Conservation (phyloP, 2,888 invertebrate genomes). For the Axea sp. region DNA sequence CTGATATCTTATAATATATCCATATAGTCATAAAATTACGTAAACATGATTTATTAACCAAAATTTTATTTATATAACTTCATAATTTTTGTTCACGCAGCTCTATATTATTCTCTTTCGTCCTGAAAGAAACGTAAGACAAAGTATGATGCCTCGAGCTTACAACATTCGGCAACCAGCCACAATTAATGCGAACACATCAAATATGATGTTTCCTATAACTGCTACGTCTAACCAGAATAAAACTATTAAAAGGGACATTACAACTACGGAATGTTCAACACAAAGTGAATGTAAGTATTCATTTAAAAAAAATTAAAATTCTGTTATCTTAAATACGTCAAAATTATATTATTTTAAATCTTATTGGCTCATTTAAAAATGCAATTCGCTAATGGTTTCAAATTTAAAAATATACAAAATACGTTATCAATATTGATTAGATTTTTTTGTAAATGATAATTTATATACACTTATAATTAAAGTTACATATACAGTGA, state of each 20-base stretch:
- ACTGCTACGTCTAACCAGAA: slow-evolving; percentile 85
- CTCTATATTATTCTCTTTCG: slow-evolving; percentile 93
- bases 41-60: too few species aligned
- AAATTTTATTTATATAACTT: too few species aligned
- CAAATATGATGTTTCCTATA: slow-evolving; percentile 85
- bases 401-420: too few species aligned
- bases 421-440: too few species aligned
- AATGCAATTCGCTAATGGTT: too few species aligned
- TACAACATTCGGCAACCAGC: slow-evolving; percentile 83
- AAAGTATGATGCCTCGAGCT: slow-evolving; percentile 90
- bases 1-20: too few species aligned
- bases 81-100: slow-evolving; percentile 80
- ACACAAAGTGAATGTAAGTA: slow-evolving; percentile 77
- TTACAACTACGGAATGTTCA: slow-evolving; percentile 74
- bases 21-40: too few species aligned
- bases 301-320: not conserved
- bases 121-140: slow-evolving; percentile 93
- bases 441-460: too few species aligned
- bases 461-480: too few species aligned
- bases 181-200: slow-evolving; percentile 81
- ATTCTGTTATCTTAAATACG: too few species aligned
- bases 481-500: too few species aligned
- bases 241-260: slow-evolving; percentile 83
- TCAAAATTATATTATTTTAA: not conserved
- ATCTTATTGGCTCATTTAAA: too few species aligned